phyloP scores from a whole-genome alignment of 2,113 vertebrate genomes.

The Prolemur simus region DNA sequence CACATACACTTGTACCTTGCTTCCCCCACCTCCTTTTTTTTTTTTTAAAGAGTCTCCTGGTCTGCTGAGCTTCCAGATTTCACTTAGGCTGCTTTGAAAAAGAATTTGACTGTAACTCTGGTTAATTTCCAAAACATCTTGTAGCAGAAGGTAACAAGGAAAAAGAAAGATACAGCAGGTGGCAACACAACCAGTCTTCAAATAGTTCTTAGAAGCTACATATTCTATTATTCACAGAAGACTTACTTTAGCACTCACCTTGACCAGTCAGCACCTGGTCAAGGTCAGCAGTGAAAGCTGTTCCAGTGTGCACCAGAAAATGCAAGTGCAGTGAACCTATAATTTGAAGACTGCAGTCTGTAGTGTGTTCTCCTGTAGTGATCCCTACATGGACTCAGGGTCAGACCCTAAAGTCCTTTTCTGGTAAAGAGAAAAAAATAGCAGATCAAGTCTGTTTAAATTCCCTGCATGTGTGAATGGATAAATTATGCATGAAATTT shows the following conservation, averaged over 20 bases:
- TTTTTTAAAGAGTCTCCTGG: neutral
- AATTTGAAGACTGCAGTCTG: neutral
- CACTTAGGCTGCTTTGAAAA: constrained; percentile 7
- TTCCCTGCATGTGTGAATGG: neutral
- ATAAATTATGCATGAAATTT: constrained; percentile 10
- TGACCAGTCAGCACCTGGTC: neutral
- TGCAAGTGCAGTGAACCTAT: neutral
- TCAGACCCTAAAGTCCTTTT: neutral
- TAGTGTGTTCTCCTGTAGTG: neutral
- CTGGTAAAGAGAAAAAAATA: neutral
- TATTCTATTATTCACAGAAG: constrained; percentile 34
- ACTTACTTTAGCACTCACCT: constrained; percentile 29
- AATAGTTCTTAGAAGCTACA: constrained; percentile 34
- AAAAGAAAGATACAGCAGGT: neutral
- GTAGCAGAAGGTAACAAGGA: neutral
- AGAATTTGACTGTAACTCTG: neutral
- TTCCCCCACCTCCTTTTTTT: neutral
- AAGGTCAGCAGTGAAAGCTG: neutral
- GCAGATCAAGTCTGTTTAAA: constrained; percentile 7
- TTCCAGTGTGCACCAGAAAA: neutral
- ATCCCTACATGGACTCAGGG: neutral
- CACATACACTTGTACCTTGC: neutral
- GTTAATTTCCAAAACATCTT: constrained; percentile 29
- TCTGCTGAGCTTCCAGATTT: constrained; percentile 22
- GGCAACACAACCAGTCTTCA: neutral